Evolutionary conservation across 1,140 invertebrate species (phyloP).

Genomic region (Drepana arcuata): DNA sequence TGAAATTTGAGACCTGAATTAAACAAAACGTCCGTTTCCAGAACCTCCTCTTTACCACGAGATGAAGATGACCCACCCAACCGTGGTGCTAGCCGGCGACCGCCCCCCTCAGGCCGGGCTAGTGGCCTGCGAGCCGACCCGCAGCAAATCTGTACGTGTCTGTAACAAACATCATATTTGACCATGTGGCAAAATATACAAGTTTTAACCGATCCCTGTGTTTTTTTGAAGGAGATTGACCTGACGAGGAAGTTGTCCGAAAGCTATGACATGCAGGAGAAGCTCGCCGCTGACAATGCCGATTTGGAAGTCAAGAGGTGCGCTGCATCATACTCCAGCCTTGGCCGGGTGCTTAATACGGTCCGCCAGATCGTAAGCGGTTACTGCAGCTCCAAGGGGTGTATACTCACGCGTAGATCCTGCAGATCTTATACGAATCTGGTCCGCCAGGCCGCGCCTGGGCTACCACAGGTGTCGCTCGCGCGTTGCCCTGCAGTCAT

Average conservation of each 20-base stretch:
- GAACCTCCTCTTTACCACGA: conserved; percentile 27
- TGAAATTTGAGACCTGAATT: no score
- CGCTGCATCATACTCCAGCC: no score
- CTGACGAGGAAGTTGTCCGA: conserved; percentile 72
- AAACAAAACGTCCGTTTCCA: no score
- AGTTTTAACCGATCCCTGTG: conserved; percentile 18
- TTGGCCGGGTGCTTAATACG: no score
- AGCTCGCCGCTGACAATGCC: conserved; percentile 74
- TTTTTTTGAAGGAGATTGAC: conserved; percentile 57
- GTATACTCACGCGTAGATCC: no score
- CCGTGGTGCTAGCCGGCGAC: conserved; percentile 18
- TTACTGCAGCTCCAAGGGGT: no score
- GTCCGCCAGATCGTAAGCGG: no score
- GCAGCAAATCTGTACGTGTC: conserved; percentile 55
- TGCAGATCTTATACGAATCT: no score
- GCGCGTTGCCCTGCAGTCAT: no score
- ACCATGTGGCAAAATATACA: conserved; percentile 19
- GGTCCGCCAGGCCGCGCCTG: no score
- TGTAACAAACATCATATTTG: not conserved
- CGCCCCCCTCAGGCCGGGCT: conserved; percentile 3
- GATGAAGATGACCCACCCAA: conserved; percentile 37
- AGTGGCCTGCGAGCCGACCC: conserved; percentile 13
- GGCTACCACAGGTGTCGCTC: no score
- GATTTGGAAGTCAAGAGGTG: conserved; percentile 75
- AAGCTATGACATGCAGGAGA: conserved; percentile 76